Conservation (phyloP, 2,797 vertebrate genomes). For the Urocyon cinereoargenteus region DNA sequence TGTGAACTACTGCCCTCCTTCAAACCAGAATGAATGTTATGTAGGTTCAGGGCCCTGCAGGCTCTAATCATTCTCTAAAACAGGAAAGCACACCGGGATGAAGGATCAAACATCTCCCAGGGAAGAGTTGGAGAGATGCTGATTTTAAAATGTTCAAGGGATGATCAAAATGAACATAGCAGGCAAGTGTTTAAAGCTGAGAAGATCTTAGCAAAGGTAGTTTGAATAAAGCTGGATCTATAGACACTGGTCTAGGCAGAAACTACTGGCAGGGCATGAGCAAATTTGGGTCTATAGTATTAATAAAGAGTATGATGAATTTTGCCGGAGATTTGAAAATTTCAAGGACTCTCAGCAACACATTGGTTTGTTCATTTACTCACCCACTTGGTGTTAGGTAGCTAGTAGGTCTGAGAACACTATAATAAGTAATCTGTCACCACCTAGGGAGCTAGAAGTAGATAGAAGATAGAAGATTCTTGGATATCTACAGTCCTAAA, state of each 20-base stretch:
- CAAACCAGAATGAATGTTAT: background rate
- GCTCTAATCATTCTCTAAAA: background rate
- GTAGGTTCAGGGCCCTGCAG: too few relatives aligned
- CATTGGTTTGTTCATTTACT: background rate
- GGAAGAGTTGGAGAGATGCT: background rate
- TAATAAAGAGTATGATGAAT: background rate
- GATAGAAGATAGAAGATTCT: background rate
- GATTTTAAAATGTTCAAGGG: background rate
- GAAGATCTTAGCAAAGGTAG: background rate
- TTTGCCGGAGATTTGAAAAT: background rate
- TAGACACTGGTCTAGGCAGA: background rate
- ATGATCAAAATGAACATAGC: constrained; percentile 45
- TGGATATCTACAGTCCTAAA: background rate
- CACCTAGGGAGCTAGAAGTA: background rate
- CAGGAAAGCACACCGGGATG: fast-evolving
- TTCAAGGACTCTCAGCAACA: background rate
- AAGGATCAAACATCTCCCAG: background rate
- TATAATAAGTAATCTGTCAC: background rate
- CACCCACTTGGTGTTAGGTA: background rate
- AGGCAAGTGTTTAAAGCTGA: background rate
- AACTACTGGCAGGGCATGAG: background rate
- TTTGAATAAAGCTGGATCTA: background rate
- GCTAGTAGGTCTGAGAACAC: background rate
- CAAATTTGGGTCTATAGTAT: background rate
- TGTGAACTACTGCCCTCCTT: background rate